Conservation (phyloP, 2,113 vertebrate species). For the Stictonetta naevosa region DNA sequence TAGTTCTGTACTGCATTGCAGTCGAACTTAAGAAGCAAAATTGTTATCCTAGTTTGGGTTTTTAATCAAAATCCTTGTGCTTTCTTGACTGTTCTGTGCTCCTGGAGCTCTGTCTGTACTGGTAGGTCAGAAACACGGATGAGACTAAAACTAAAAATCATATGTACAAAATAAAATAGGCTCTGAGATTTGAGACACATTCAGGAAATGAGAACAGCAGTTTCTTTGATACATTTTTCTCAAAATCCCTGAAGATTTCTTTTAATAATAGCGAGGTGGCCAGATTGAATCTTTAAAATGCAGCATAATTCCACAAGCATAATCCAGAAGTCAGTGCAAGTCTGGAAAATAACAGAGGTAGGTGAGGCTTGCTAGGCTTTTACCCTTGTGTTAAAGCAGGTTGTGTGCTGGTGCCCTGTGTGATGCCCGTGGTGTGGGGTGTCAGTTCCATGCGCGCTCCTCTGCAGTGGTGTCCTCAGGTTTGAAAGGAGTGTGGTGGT, state of each 20-base stretch:
- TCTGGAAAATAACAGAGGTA: not conserved
- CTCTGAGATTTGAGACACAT: not conserved
- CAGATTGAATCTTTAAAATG: not conserved
- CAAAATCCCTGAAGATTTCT: not conserved
- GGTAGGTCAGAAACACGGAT: not conserved
- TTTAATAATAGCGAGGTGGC: not conserved
- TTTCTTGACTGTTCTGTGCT: not conserved
- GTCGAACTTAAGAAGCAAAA: not conserved
- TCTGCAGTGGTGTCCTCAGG: not conserved
- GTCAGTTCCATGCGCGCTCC: accelerated
- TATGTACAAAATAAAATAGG: not conserved
- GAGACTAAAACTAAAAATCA: not conserved
- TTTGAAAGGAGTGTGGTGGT: not conserved
- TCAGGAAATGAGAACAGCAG: not conserved
- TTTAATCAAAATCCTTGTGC: not conserved
- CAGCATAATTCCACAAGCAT: not conserved
- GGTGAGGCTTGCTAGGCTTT: not conserved
- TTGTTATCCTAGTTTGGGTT: not conserved
- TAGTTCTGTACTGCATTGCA: not conserved
- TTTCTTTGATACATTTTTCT: not conserved
- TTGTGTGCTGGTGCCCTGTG: accelerated
- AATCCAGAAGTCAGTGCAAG: not conserved
- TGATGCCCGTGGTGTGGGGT: accelerated
- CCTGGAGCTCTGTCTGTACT: not conserved
- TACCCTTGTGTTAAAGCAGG: not conserved